phyloP scores from a whole-genome alignment of 1,140 invertebrate species.

The Drosophila prosaltans region DNA sequence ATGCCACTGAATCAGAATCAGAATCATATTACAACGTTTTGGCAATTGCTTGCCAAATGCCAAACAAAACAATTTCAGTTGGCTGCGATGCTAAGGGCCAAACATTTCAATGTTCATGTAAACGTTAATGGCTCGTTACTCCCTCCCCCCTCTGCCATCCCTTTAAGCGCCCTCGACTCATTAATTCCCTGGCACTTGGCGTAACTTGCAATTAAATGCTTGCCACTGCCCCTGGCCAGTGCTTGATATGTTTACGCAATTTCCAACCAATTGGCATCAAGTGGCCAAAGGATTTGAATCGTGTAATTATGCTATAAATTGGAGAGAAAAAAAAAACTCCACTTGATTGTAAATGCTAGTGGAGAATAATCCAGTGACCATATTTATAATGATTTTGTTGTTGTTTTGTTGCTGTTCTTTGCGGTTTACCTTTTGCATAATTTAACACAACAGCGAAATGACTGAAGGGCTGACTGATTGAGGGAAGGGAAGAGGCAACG shows the following conservation, averaged over 20 bases:
- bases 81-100: constrained; percentile 6
- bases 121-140: constrained; percentile 47
- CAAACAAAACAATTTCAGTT: constrained; percentile 16
- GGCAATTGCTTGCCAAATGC: constrained; percentile 37
- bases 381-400: constrained; percentile 51
- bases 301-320: constrained; percentile 31
- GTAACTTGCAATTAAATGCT: constrained; percentile 58
- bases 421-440: neutral
- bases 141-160: constrained; percentile 27
- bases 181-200: constrained; percentile 26
- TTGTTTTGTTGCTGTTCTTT: constrained; percentile 59
- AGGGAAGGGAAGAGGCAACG: constrained; percentile 1
- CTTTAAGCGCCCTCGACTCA: constrained; percentile 27
- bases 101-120: constrained; percentile 20
- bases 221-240: constrained; percentile 17
- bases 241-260: constrained; percentile 52
- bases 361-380: constrained; percentile 26
- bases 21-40: constrained; percentile 12
- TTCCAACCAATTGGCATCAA: constrained; percentile 69
- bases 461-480: constrained; percentile 53
- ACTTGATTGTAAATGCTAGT: constrained; percentile 35
- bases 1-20: constrained; percentile 24
- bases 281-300: constrained; percentile 45
- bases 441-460: constrained; percentile 47
- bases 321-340: neutral